These are phyloP conservation scores for Achatina immaculata DNA, from an alignment of 1,140 invertebrate species.

Conservation along the genomic window DNA sequence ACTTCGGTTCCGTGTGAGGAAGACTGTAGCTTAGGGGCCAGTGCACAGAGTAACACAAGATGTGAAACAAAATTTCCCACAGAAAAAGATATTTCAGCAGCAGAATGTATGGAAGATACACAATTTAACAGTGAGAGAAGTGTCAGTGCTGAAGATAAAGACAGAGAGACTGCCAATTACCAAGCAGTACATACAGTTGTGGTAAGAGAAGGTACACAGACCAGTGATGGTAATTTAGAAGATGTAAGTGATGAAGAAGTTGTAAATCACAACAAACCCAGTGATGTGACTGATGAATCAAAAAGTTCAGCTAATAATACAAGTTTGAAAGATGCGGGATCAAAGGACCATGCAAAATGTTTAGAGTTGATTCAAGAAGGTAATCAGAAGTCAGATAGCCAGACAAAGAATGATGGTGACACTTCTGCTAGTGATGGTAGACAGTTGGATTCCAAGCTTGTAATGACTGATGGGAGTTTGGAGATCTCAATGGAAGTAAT, in stretches of 20 bases:
- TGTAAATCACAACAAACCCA: not conserved
- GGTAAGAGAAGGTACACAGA: not conserved
- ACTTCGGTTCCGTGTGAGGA: not conserved
- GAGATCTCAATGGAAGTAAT: conserved; percentile 14
- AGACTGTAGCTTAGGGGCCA: not conserved
- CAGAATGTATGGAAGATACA: not conserved
- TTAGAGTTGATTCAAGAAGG: not conserved
- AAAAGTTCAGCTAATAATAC: not conserved
- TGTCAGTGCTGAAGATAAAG: not conserved
- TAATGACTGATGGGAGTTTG: conserved; percentile 15
- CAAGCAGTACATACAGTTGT: not conserved
- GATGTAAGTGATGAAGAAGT: conserved; percentile 24
- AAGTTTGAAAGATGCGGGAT: conserved; percentile 6
- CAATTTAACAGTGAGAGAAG: too few relatives aligned
- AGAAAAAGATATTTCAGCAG: not conserved
- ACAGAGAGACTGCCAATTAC: not conserved
- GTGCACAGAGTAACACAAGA: not conserved
- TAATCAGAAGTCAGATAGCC: not conserved
- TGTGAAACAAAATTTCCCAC: not conserved
- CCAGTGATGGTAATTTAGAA: not conserved
- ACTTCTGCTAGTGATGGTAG: not conserved
- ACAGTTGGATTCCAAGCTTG: not conserved
- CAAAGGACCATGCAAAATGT: not conserved
- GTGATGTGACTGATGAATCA: not conserved
- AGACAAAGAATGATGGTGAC: not conserved